Base-by-base conservation (phyloP, 1,140 invertebrate species). In the Andrena cerasifolii region DNA sequence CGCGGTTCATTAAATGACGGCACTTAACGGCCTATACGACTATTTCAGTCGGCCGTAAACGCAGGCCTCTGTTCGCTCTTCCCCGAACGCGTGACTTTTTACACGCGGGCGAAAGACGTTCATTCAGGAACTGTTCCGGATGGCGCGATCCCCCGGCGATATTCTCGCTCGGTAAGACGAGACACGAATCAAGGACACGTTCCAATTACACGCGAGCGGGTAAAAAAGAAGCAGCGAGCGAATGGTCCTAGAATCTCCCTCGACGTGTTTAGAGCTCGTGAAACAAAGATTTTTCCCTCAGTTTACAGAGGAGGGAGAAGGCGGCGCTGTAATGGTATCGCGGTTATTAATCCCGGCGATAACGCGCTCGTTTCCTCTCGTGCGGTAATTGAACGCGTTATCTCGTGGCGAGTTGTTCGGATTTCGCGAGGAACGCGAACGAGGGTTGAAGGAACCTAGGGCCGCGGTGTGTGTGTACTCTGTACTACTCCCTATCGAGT, bases 1-100 rank as follows among this genome's bases (percentile, higher is more conserved):
- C 73, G 62, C 72, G 72, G 80, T 84, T 89, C 86, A 84, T 89
- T 90, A 89, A 80, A 85, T 88, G 88, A 89, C 87, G 88, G 88
- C 87, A 88, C 24, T 84, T 85, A 74, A 83, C 61, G 79, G 76
- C 71, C 70, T 79, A 47, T 66, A 78, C 59, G 76, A 74, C 81
- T 84, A 87, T 88, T 86, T 89, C 66, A 80, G 82, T 74, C 62
- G 78, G 81, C 70, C 76, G 62, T 82, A 78, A 83, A 47, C 28
- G 28, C 10, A 45, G 12, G 31, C 66, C 45, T 26, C 59, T 56
- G 53, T 51, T 43, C 47, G 36, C n/a, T 49, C 36, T 33, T 53
- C 59, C 14, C 47, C 36, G 62, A 45, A 16, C 40, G 36, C 26
- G n/a, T 0, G 31, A 63, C 49, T 82, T 74, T 82, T 76, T 43